Evolutionary conservation across 1,140 invertebrate genomes (phyloP).

Genomic region (Dendrolimus kikuchii): DNA sequence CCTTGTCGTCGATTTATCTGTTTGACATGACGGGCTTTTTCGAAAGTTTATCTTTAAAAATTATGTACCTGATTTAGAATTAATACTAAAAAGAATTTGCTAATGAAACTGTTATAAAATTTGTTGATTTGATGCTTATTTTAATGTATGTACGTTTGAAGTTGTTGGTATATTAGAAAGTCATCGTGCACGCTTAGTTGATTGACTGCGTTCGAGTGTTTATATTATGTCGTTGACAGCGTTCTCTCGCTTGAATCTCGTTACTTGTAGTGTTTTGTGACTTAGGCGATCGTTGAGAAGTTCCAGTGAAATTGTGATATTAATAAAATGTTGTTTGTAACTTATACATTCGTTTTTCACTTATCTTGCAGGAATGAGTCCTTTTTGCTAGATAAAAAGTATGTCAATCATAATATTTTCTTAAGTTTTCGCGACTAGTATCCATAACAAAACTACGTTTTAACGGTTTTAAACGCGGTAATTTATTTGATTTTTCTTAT

Average conservation of each 20-base stretch:
- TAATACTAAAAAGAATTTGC: constrained; percentile 27
- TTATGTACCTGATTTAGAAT: constrained; percentile 58
- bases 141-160: neutral
- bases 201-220: constrained; percentile 23
- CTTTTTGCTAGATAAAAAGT: too few relatives aligned
- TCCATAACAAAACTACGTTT: too few relatives aligned
- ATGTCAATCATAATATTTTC: too few relatives aligned
- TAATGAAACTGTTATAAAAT: constrained; percentile 9
- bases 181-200: constrained; percentile 19
- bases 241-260: constrained; percentile 37
- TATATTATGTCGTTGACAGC: constrained; percentile 18
- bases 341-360: constrained; percentile 7
- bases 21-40: too few relatives aligned
- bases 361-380: too few relatives aligned
- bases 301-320: constrained; percentile 69
- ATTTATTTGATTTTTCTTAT: too few relatives aligned
- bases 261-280: constrained; percentile 31
- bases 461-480: too few relatives aligned
- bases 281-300: constrained; percentile 34
- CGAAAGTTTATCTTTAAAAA: constrained; percentile 13
- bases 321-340: constrained; percentile 60
- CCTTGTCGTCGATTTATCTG: neutral
- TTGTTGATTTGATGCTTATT: constrained; percentile 13
- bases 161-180: neutral
- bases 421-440: too few relatives aligned